Evolutionary conservation across 2,113 vertebrate species (phyloP).

Genomic region (Macquaria australasica): DNA sequence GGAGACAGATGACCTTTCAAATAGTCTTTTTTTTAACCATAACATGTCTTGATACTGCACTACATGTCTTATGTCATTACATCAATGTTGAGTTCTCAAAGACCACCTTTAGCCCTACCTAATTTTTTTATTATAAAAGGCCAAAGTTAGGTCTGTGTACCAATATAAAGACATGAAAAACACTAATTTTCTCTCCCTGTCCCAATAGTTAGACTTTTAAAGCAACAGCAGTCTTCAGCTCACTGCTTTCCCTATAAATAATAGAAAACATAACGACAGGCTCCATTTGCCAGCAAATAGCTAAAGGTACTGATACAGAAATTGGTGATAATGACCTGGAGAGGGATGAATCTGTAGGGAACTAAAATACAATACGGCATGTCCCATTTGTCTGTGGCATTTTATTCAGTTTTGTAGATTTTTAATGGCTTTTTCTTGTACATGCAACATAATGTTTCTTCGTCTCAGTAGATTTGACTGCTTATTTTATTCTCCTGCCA

Average conservation of each 20-base stretch:
- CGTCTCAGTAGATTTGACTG: background rate
- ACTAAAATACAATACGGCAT: background rate
- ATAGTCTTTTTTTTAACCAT: background rate
- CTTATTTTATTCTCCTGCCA: background rate
- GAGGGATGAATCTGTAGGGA: background rate
- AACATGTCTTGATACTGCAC: background rate
- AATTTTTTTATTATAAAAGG: background rate
- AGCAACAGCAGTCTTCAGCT: background rate
- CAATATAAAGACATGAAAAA: background rate
- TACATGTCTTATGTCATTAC: background rate
- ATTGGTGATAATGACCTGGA: background rate
- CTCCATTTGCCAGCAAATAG: background rate
- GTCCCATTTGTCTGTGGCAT: background rate
- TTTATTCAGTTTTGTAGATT: background rate
- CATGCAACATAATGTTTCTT: background rate
- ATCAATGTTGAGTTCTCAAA: background rate
- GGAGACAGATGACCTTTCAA: slow-evolving; percentile 2
- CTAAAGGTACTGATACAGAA: background rate
- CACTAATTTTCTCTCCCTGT: background rate
- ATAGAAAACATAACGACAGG: background rate
- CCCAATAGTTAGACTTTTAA: background rate
- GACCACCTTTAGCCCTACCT: background rate
- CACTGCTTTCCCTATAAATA: background rate
- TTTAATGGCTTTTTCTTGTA: background rate
- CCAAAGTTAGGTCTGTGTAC: background rate